phyloP scores from a whole-genome alignment of 2,113 vertebrate species.

The Lipophrys pholis region DNA sequence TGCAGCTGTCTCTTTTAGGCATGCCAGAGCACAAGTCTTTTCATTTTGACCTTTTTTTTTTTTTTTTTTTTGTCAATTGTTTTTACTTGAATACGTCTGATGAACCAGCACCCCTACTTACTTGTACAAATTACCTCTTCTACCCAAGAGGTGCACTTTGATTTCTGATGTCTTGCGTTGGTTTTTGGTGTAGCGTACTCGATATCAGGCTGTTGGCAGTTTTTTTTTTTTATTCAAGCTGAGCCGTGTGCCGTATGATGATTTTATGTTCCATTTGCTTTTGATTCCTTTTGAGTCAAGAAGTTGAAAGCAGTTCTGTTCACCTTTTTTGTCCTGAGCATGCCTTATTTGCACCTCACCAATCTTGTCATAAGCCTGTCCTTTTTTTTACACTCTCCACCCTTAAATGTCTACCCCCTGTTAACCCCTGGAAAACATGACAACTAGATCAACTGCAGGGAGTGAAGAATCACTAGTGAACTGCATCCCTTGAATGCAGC shows the following conservation, averaged over 20 bases:
- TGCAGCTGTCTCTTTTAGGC: conserved; percentile 85
- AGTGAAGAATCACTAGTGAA: too few species aligned
- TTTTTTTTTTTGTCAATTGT: conserved; percentile 73
- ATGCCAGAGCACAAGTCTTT: conserved; percentile 84
- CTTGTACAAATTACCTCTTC: conserved; percentile 70
- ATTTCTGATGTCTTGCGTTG: conserved; percentile 84
- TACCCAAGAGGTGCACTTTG: conserved; percentile 79
- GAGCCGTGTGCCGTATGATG: conserved; percentile 83
- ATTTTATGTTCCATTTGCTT: conserved; percentile 85
- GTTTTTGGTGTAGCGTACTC: conserved; percentile 65
- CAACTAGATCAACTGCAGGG: conserved; percentile 40
- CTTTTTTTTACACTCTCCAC: conserved; percentile 79
- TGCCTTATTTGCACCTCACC: conserved; percentile 97
- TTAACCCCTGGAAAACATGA: conserved; percentile 67
- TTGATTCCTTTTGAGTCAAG: conserved; percentile 75
- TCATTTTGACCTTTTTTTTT: conserved; percentile 74
- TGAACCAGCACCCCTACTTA: conserved; percentile 81
- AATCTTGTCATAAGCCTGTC: conserved; percentile 91
- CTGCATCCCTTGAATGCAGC: conserved; percentile 1
- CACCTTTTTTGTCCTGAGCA: conserved; percentile 87
- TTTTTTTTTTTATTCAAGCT: conserved; percentile 85
- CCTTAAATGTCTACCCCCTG: conserved; percentile 76
- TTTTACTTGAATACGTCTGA: conserved; percentile 72
- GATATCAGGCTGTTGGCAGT: conserved; percentile 87
- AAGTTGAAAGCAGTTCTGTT: conserved; percentile 68